Conservation (phyloP, 2,888 invertebrate species). For the Nephrotoma appendiculata region DNA sequence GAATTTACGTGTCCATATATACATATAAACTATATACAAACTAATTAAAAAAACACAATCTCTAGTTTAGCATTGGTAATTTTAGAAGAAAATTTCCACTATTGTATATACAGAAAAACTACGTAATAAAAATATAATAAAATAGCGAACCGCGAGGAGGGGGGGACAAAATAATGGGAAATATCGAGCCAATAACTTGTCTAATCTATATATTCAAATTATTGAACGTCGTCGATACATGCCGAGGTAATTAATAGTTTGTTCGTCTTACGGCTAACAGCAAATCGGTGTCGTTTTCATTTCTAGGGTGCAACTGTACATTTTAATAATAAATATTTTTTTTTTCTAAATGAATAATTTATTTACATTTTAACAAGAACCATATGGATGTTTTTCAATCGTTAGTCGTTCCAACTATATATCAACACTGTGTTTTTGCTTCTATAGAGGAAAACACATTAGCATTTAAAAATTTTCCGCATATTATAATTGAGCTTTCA, state of each 20-base stretch:
- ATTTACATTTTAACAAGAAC: not conserved
- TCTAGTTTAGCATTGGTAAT: too few species aligned
- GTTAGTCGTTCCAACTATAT: not conserved
- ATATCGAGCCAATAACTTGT: not conserved
- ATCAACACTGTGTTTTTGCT: not conserved
- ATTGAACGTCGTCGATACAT: not conserved
- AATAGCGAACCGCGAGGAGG: not conserved
- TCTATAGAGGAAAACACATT: too few species aligned
- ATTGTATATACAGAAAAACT: too few species aligned
- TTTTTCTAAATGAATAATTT: not conserved
- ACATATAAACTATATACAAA: too few species aligned
- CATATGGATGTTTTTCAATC: not conserved
- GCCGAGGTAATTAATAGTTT: too few species aligned
- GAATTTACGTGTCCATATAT: too few species aligned
- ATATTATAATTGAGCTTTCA: too few species aligned
- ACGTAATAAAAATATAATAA: too few species aligned
- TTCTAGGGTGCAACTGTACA: not conserved
- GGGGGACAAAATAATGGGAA: not conserved
- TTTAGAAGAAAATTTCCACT: too few species aligned
- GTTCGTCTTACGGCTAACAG: too few species aligned
- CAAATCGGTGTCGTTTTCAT: not conserved
- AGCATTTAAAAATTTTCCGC: too few species aligned
- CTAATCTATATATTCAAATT: not conserved
- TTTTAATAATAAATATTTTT: not conserved
- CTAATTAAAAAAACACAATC: too few species aligned